Conservation (phyloP, 2,113 vertebrate genomes). For the Verasper variegatus region DNA sequence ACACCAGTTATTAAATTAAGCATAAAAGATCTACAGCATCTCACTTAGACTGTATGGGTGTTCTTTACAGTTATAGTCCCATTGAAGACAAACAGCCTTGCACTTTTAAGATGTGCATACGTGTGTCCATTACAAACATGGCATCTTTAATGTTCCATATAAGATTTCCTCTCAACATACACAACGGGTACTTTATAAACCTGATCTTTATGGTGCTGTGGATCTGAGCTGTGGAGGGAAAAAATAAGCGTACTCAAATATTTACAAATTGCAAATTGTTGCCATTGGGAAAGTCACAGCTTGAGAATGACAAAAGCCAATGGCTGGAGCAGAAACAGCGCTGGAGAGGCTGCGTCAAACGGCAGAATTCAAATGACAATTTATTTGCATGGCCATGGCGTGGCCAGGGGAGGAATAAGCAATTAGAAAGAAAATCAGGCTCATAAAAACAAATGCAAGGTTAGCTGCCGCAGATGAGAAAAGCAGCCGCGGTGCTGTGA, state of each 20-base stretch:
- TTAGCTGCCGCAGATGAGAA: not conserved
- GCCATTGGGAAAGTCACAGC: conserved; percentile 57
- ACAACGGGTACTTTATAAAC: not conserved
- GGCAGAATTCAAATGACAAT: conserved; percentile 13
- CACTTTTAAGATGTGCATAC: not conserved
- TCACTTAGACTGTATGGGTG: conserved; percentile 21
- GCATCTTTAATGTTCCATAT: not conserved
- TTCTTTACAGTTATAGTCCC: not conserved
- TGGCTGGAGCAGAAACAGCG: not conserved
- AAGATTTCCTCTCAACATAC: conserved; percentile 7
- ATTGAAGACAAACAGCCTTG: not conserved
- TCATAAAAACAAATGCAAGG: conserved; percentile 3
- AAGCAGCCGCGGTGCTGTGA: not conserved
- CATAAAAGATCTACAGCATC: not conserved
- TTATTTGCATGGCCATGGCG: conserved; percentile 13
- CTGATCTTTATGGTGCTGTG: conserved; percentile 29
- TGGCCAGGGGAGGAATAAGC: conserved; percentile 6
- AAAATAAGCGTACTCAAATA: conserved; percentile 25
- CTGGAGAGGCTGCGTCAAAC: not conserved
- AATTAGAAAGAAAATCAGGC: conserved; percentile 20
- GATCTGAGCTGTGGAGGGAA: conserved; percentile 17
- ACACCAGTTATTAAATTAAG: conserved; percentile 38
- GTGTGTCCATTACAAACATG: not conserved
- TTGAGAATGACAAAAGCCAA: conserved; percentile 35
- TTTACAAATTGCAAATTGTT: conserved; percentile 51